Evolutionary conservation across 2,888 invertebrate species (phyloP).

Genomic region (Euzetes globulus): DNA sequence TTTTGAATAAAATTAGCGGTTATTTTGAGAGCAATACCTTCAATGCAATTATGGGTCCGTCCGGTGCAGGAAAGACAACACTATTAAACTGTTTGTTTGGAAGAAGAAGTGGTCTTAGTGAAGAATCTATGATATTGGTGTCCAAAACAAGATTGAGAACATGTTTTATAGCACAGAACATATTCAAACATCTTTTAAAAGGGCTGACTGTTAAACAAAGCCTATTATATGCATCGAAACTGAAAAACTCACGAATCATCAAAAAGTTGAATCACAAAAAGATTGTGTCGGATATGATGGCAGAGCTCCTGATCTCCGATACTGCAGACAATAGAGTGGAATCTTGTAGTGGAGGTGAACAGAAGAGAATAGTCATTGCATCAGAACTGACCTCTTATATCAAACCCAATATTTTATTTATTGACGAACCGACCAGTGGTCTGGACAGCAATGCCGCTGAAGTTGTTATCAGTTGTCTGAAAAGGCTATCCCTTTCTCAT

Average conservation of each 20-base stretch:
- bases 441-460: slow-evolving; percentile 1
- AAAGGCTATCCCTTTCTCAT: background rate
- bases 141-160: no score
- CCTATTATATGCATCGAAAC: no score
- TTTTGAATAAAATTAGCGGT: no score
- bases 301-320: background rate
- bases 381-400: background rate
- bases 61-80: slow-evolving; percentile 21
- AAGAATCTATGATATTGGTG: no score
- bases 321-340: background rate
- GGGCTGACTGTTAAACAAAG: no score
- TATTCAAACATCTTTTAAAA: no score
- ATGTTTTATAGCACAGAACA: no score
- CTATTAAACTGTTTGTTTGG: slow-evolving; percentile 22
- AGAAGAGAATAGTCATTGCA: slow-evolving; percentile 1
- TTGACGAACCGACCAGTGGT: slow-evolving; percentile 6
- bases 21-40: no score
- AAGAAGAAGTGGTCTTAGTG: no score
- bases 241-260: no score
- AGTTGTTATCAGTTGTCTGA: background rate
- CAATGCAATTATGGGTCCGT: slow-evolving; percentile 7
- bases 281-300: background rate
- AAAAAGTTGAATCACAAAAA: background rate
- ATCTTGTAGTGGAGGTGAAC: background rate
- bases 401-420: background rate